Evolutionary conservation across 2,113 vertebrate genomes (phyloP), one percentile per base, ranked within the genome.

Genomic region (Orthonyx spaldingii): DNA sequence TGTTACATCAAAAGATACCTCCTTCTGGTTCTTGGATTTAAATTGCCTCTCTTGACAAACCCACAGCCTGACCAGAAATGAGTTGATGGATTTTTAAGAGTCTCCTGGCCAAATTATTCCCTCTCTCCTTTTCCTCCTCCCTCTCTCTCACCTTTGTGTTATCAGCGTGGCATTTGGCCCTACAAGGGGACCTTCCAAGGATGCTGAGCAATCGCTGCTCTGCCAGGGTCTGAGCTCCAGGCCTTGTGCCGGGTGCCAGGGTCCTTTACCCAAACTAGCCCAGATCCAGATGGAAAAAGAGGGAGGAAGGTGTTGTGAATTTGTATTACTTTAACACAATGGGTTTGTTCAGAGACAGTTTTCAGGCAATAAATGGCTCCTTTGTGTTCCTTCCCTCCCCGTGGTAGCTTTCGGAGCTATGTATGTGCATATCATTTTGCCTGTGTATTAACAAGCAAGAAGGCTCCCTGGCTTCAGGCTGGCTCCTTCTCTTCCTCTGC

Each of bases 291-390:
- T 92, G 92, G 88, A 84, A 88, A 95, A 92, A 70, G 69, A 96
- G 76, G 65, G 88, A 90, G 93, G 95, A 96, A 96, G 96, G 96
- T 91, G 95, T 89, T 96, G 92, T 84, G 93, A 96, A 95, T 96
- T 94, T 95, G 96, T 97, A 96, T 97, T 95, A 92, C 96, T 97
- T 90, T 84, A 95, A 90, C 96, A 97, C 91, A 95, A 72, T 96
- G 92, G 91, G 84, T 95, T 97, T 94, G 96, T 97, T 97, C 94
- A 97, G 97, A 96, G 97, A 97, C 88, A 68, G 93, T 96, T 96
- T 78, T 79, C 87, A 96, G 87, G 95, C 94, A 92, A 65, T 94
- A 86, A 97, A 95, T 94, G 84, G 86, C 87, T 94, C 90, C 94
- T 97, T 94, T 96, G 89, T 96, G 84, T 84, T 93, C 46, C 80